Conservation (phyloP, 2,797 vertebrate species). For the Danio choprae region DNA sequence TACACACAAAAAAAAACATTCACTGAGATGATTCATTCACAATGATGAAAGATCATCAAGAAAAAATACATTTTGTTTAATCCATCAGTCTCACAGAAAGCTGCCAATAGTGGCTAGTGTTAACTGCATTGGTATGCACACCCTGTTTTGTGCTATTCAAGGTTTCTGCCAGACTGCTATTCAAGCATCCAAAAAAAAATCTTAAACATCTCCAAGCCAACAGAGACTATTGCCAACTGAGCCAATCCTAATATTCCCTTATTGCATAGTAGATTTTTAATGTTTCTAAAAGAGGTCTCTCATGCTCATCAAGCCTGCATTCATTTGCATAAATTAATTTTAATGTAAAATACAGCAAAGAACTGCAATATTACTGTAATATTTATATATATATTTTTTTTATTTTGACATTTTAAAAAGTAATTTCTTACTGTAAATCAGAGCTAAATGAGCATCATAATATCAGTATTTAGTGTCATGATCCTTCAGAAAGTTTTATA, state of each 20-base stretch:
- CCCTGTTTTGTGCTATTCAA: slow-evolving; percentile 26
- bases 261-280: no score
- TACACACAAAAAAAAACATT: background rate
- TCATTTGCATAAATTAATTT: no score
- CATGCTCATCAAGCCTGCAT: no score
- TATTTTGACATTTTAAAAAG: no score
- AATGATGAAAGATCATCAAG: background rate
- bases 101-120: background rate
- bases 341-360: no score
- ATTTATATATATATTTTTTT: no score
- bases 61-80: background rate
- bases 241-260: background rate
- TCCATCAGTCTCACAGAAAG: background rate
- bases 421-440: no score
- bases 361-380: no score
- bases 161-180: slow-evolving; percentile 27
- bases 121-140: slow-evolving; percentile 40
- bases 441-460: no score
- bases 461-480: no score
- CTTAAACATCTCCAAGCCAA: slow-evolving; percentile 9
- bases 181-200: slow-evolving; percentile 8
- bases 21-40: background rate
- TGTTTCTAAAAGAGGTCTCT: no score
- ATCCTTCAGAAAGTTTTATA: no score
- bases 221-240: slow-evolving; percentile 7